Evolutionary conservation across 2,797 vertebrate species (phyloP), one percentile per base, ranked within the genome.

Genomic region (Fistularia commersonii): DNA sequence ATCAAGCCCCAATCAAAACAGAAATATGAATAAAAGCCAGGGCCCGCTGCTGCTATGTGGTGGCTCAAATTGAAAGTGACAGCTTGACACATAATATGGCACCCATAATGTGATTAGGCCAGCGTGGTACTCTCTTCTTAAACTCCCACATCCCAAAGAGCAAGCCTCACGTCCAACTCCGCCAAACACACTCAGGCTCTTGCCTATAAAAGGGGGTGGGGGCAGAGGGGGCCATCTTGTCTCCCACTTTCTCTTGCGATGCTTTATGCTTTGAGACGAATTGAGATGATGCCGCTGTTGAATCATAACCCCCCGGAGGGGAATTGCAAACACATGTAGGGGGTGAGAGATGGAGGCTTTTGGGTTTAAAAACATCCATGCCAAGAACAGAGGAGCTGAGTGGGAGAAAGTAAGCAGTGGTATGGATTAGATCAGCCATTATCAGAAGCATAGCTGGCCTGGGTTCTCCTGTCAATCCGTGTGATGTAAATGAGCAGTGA

Each of bases 41-140:
- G 63, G 47, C 66, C 58, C 12, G 55, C 61, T 64, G 62, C 73
- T 61, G 79, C 76, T 80, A 77, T 12, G 68, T 53, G 12, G 58
- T 69, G 78, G 76, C 81, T 85, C 76, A 89, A 91, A 92, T 92
- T 82, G 88, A 87, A 91, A 90, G 87, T 89, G 92, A 92, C 88
- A 90, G 87, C 80, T 89, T 90, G 90, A 92, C 91, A 91, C 87
- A 86, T 89, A 90, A 87, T 90, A 90, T 91, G 85, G 86, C 87
- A 90, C 77, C 81, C 66, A 47, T 91, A 91, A 92, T 91, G 87
- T 90, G 90, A 91, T 92, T 91, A 92, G 83, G 82, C 84, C 87
- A 84, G 82, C 75, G 74, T 84, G 84, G 80, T 77, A 81, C 86
- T 87, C 77, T 84, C 67, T 72, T 75, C 74, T 76, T 80, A 82